Evolutionary conservation across 1,140 invertebrate species (phyloP).

Genomic region (Chlorops oryzae): DNA sequence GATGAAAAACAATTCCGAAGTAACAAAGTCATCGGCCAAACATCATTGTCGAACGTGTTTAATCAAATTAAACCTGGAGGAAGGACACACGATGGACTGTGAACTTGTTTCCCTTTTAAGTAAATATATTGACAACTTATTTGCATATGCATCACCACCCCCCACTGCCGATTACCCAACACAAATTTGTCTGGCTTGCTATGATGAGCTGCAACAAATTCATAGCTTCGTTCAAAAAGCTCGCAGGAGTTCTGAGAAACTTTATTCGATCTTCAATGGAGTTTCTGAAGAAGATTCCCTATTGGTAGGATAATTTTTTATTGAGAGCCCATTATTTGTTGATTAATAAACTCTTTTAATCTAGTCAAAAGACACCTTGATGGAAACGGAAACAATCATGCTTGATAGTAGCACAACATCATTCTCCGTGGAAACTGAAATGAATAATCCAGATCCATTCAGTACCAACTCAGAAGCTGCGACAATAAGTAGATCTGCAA

Average conservation of each 20-base stretch:
- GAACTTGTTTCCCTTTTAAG: too few relatives aligned
- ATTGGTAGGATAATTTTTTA: too few relatives aligned
- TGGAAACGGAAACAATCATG: slow-evolving; percentile 9
- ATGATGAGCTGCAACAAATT: not conserved
- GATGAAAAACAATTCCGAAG: too few relatives aligned
- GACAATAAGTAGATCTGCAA: too few relatives aligned
- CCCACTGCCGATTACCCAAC: slow-evolving; percentile 1
- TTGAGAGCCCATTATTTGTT: not conserved
- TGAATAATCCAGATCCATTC: not conserved
- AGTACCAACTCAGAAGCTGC: not conserved
- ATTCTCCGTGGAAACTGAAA: not conserved
- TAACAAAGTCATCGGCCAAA: slow-evolving; percentile 5
- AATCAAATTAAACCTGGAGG: not conserved
- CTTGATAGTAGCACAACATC: not conserved
- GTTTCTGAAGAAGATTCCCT: not conserved
- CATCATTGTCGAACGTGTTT: slow-evolving; percentile 2
- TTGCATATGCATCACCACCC: too few relatives aligned
- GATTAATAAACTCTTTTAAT: not conserved
- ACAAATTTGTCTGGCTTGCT: slow-evolving; percentile 3
- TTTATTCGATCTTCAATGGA: slow-evolving; percentile 2
- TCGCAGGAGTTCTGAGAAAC: slow-evolving; percentile 1
- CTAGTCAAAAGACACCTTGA: slow-evolving; percentile 6
- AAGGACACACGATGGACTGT: too few relatives aligned
- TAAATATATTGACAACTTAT: too few relatives aligned
- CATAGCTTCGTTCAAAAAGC: slow-evolving; percentile 4